Base-by-base conservation (phyloP, 2,113 vertebrate species). In the Thomomys bottae region DNA sequence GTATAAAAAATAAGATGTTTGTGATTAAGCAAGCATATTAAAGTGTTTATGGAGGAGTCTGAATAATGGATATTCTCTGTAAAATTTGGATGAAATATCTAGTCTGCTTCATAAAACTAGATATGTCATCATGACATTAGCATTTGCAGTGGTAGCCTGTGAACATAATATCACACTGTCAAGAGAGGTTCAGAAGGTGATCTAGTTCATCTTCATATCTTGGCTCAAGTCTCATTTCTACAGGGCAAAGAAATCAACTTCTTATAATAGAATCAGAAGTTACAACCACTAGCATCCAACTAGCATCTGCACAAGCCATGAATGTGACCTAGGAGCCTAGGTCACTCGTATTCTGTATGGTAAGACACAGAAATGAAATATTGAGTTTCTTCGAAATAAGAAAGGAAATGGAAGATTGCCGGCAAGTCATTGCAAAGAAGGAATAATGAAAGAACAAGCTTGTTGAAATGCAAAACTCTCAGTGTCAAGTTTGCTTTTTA, bases 1-100 rank as follows among this genome's bases (percentile, higher is more conserved):
- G 81, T 71, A 30, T 61, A 36, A 73, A 49, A 63, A 86, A 75
- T 57, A 82, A 93, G 28, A 81, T 38, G 89, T 17, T 54, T 54
- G 12, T 54, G 49, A 54, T 54, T 15, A 54, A 77, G 42, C 45
- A 88, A 75, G 63, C 70, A 23, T 34, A 73, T 34, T 71, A 54
- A 79, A 38, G 8, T 40, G n/a, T 63, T 71, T n/a, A 15, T 32
- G 20, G 45, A n/a, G 67, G 45, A 59, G 45, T 67, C 59, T 64
- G 36, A 32, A 24, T 64, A 12, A 10, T 73, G 54, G 11, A 1
- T 80, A 3, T 68, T 67, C 30, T 67, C 14, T 28, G 24, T n/a
- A 71, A 78, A 71, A 54, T 79, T 54, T 20, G 45, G 66, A 36
- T 38, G 66, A 87, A 67, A 42, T 36, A 54, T 10, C 59, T n/a